Base-by-base conservation (phyloP, 1,140 invertebrate genomes). In the Thalassaphorura encarpata region DNA sequence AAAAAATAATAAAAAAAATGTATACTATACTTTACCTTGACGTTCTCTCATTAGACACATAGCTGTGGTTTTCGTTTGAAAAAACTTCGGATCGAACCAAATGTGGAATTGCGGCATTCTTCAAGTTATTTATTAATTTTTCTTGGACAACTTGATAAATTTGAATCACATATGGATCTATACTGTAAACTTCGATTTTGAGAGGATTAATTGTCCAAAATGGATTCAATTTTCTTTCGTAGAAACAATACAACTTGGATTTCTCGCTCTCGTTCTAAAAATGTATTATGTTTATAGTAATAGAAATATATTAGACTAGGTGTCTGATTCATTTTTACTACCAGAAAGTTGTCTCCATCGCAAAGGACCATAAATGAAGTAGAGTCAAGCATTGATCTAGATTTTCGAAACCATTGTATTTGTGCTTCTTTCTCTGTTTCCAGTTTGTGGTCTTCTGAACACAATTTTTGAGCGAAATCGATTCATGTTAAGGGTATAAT, bases 141-240 rank as follows among this genome's bases (percentile, higher is more conserved):
- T 62, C 60, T 1, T 52, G 40, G 33, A 65, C 58, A 19, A 57
- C 18, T 15, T 63, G 57, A 24, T 62, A 54, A 19, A 59, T 56
- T 45, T 61, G 59, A 24, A 63, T 42, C 2, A 60, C 31, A 18
- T 51, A 41, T 1, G 63, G 63, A 3, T 65, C 63, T 21, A 47
- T 36, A 42, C 49, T 56, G 5, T 57, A 43, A 6, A 65, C n/a
- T 57, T 65, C 63, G 46, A 56, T 60, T 45, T 60, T 62, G 0
- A 65, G 39, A 19, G 63, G 63, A 49, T 60, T 57, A 21, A 65
- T 52, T 1, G 27, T 18, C 46, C 53, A 65, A 51, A 60, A 62
- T 4, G 63, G 63, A 54, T 65, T 42, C 41, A 50, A 45, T 31
- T 60, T 49, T 8, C 31, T 47, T 8, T 65, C 63, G 19, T 51